These are phyloP conservation scores for Lacerta bilineata DNA, from an alignment of 2,797 vertebrate species.

Conservation along the genomic window DNA sequence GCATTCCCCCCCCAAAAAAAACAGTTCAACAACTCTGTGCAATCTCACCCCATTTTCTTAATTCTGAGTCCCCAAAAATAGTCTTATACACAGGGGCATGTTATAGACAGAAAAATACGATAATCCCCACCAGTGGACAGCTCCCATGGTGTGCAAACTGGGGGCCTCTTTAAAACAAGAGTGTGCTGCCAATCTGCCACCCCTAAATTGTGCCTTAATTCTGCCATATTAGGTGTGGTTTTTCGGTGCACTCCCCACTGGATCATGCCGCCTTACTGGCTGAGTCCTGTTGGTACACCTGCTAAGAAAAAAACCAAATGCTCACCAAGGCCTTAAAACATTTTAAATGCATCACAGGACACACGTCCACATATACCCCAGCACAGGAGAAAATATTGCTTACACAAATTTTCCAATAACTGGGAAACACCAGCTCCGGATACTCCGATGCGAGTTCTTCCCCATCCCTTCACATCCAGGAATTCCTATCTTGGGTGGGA, in stretches of 20 bases:
- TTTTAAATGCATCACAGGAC: neutral
- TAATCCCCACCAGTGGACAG: neutral
- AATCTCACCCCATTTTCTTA: too few species aligned
- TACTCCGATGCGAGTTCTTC: neutral
- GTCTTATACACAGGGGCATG: too few species aligned
- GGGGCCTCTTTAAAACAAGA: neutral
- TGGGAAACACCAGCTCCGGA: neutral
- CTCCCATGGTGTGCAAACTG: neutral
- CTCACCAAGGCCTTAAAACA: neutral
- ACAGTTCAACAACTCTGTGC: too few species aligned
- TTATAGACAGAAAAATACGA: too few species aligned
- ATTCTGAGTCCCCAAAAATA: too few species aligned
- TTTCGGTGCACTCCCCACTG: neutral
- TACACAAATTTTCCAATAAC: neutral
- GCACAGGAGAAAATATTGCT: neutral
- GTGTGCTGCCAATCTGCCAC: neutral
- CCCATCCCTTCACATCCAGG: neutral
- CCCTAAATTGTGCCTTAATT: neutral
- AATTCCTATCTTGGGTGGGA: slow-evolving; percentile 20
- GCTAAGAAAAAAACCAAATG: neutral
- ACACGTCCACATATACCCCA: neutral
- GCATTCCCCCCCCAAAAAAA: too few species aligned
- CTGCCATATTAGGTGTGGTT: neutral
- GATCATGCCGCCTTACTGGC: neutral
- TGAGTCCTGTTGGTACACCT: neutral